Conservation (phyloP, 2,797 vertebrate genomes). For the Poliocrania exsul region DNA sequence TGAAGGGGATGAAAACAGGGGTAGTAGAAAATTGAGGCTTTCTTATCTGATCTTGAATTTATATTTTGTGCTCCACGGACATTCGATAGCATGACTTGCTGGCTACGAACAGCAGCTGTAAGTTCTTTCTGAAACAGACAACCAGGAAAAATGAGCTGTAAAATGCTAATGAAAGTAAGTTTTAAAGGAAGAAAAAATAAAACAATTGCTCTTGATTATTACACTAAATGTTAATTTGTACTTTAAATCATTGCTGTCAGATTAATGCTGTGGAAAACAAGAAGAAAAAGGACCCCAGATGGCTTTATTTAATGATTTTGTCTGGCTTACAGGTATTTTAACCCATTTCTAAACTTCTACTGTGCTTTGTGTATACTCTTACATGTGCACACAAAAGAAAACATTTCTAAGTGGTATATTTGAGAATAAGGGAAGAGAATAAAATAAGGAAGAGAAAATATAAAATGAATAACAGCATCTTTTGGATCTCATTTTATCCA, state of each 20-base stretch:
- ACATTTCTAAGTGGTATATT: not conserved
- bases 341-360: not conserved
- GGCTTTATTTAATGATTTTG: not conserved
- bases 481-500: not conserved
- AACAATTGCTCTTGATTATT: not conserved
- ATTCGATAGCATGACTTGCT: not conserved
- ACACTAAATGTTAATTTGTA: not conserved
- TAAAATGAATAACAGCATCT: not conserved
- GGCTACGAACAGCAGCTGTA: not conserved
- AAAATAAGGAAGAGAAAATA: not conserved
- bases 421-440: not conserved
- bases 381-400: not conserved
- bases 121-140: not conserved
- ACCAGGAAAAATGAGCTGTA: not conserved
- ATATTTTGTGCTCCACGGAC: not conserved
- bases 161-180: not conserved
- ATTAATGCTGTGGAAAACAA: not conserved
- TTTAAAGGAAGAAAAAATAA: not conserved
- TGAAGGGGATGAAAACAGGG: not conserved
- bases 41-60: not conserved
- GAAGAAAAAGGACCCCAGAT: not conserved
- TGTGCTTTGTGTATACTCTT: not conserved
- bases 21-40: not conserved
- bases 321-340: not conserved
- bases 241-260: not conserved